Percentiles rank a stretch among this genome's conserved stretches.
These are phyloP conservation scores for Heteromormyrus szaboi DNA, from an alignment of 2,797 vertebrate species.

Conservation along the genomic window DNA sequence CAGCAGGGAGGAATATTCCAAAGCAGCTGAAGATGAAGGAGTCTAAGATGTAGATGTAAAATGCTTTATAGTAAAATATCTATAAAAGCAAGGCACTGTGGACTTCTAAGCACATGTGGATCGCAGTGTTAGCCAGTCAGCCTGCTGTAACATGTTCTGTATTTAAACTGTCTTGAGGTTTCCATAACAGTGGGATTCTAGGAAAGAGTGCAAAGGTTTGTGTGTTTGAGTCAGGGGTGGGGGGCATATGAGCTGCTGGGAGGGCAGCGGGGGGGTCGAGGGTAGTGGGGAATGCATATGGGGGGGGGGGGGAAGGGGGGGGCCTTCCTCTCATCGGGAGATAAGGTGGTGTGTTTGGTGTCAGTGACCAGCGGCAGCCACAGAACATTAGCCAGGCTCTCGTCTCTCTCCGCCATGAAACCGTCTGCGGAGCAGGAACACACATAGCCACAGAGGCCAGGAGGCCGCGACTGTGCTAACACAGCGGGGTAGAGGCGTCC, in stretches of 20 bases:
- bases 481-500: background rate
- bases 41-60: background rate
- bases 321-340: constrained; percentile 45
- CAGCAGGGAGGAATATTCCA: background rate
- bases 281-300: background rate
- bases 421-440: background rate
- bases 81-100: background rate
- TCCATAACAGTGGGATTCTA: background rate
- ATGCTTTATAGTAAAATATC: background rate
- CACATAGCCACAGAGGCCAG: background rate
- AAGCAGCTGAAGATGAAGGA: background rate
- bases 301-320: constrained; percentile 29
- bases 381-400: constrained; percentile 57
- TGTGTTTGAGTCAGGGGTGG: constrained; percentile 30
- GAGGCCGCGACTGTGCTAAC: background rate
- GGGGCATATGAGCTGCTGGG: constrained; percentile 55
- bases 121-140: background rate
- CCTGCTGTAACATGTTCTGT: background rate
- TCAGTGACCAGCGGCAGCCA: constrained; percentile 54
- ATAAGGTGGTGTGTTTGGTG: constrained; percentile 55
- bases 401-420: background rate
- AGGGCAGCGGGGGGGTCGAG: background rate
- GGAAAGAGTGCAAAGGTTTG: constrained; percentile 9
- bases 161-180: background rate
- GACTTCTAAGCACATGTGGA: background rate